Conservation (phyloP, 2,888 invertebrate genomes). For the Zeuzera pyrina region DNA sequence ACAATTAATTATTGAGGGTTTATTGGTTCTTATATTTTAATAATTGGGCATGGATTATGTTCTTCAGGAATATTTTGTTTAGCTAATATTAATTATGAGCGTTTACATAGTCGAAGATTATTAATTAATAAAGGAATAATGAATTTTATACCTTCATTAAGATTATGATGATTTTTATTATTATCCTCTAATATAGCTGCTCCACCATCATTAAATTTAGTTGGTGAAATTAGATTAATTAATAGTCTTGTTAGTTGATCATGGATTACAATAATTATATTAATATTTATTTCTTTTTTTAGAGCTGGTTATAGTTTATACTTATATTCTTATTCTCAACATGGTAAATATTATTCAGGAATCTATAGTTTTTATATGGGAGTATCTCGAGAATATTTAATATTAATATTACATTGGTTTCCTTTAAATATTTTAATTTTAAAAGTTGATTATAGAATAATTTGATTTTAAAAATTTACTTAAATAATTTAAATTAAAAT, state of each 20-base stretch:
- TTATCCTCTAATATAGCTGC: conserved; percentile 76
- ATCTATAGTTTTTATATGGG: conserved; percentile 64
- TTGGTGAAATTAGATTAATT: conserved; percentile 77
- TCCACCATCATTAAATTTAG: conserved; percentile 78
- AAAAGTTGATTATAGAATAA: conserved; percentile 62
- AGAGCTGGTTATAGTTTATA: conserved; percentile 77
- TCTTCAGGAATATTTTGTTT: conserved; percentile 78
- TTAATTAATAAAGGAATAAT: conserved; percentile 76
- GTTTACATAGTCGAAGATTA: conserved; percentile 73
- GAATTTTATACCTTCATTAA: conserved; percentile 71
- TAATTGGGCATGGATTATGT: conserved; percentile 78
- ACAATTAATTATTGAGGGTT: conserved; percentile 69
- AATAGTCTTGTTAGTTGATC: conserved; percentile 71
- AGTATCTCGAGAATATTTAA: conserved; percentile 71
- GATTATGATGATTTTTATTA: conserved; percentile 78
- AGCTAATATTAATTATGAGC: conserved; percentile 77
- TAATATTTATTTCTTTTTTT: conserved; percentile 76
- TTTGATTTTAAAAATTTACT: conserved; percentile 72
- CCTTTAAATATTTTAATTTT: conserved; percentile 76
- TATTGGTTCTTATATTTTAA: conserved; percentile 69
- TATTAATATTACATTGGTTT: conserved; percentile 75
- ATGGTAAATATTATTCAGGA: conserved; percentile 68
- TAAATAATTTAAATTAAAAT: conserved; percentile 80
- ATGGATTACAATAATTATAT: conserved; percentile 57
- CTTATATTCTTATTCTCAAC: conserved; percentile 76